A percentile compares a stretch with the other conserved stretches of the same genome.
Evolutionary conservation across 2,888 invertebrate genomes (phyloP).

Genomic region (Hecatera dysodea): DNA sequence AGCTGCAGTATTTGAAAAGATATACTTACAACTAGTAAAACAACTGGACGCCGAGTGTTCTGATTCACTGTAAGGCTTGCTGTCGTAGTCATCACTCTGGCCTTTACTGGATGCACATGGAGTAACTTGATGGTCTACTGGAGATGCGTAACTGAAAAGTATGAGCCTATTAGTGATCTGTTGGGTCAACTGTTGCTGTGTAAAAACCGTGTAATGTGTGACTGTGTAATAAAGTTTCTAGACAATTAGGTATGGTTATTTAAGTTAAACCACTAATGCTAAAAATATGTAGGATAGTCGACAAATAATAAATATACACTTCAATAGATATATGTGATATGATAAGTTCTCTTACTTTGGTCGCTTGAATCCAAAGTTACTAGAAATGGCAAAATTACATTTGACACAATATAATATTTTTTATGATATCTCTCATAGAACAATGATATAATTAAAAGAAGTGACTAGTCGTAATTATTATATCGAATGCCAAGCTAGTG

Average conservation of each 20-base stretch:
- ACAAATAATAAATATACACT: too few relatives aligned
- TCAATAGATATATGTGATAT: too few relatives aligned
- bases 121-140: conserved; percentile 87
- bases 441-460: neutral
- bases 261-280: too few relatives aligned
- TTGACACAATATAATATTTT: neutral
- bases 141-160: conserved; percentile 86
- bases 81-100: conserved; percentile 89
- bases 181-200: too few relatives aligned
- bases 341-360: too few relatives aligned
- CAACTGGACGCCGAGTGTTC: conserved; percentile 89
- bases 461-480: too few relatives aligned
- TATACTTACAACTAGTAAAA: conserved; percentile 89
- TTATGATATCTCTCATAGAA: neutral
- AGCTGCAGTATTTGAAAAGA: too few relatives aligned
- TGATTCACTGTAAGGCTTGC: conserved; percentile 89
- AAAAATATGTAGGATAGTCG: too few relatives aligned
- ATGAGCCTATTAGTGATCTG: conserved; percentile 19
- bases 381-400: neutral
- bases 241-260: too few relatives aligned
- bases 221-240: too few relatives aligned
- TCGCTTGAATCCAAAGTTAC: neutral
- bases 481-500: neutral
- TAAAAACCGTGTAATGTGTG: too few relatives aligned
- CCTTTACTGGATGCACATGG: conserved; percentile 91